phyloP scores from a whole-genome alignment of 2,888 invertebrate species.

The Toxonevra muliebris region DNA sequence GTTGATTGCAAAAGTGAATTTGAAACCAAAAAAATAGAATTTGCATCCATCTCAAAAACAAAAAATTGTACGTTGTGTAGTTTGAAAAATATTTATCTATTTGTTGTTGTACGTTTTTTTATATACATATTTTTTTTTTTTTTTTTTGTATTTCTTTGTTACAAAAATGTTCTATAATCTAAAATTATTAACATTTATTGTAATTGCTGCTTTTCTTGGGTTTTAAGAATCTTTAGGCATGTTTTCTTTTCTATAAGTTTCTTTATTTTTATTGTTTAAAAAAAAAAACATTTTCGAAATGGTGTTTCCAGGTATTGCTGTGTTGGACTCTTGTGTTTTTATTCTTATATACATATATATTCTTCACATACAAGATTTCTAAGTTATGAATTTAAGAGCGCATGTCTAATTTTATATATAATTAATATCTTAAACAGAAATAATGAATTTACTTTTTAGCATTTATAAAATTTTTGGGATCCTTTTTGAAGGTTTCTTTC shows the following conservation, averaged over 20 bases:
- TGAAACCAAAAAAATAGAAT: background rate
- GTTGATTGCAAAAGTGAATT: background rate
- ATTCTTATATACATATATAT: constrained; percentile 23
- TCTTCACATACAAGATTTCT: background rate
- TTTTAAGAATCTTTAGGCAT: background rate
- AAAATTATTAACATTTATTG: background rate
- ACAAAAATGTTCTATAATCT: background rate
- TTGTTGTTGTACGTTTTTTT: background rate
- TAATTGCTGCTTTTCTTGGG: constrained; percentile 24
- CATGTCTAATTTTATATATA: no score
- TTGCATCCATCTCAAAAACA: no score
- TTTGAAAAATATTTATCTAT: background rate
- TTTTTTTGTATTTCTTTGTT: background rate
- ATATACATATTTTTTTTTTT: background rate
- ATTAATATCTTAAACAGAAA: constrained; percentile 14
- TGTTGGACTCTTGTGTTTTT: constrained; percentile 41
- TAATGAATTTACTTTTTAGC: background rate
- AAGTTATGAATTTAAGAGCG: no score
- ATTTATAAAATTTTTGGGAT: no score
- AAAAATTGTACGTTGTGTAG: no score
- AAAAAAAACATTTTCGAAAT: background rate
- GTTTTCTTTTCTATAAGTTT: no score
- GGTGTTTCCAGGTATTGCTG: constrained; percentile 43
- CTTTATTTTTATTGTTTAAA: background rate
- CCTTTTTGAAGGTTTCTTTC: no score